A percentile compares a stretch with the other conserved stretches of the same genome.
Evolutionary conservation across 2,888 invertebrate genomes (phyloP).

Genomic region (Tholera decimalis): DNA sequence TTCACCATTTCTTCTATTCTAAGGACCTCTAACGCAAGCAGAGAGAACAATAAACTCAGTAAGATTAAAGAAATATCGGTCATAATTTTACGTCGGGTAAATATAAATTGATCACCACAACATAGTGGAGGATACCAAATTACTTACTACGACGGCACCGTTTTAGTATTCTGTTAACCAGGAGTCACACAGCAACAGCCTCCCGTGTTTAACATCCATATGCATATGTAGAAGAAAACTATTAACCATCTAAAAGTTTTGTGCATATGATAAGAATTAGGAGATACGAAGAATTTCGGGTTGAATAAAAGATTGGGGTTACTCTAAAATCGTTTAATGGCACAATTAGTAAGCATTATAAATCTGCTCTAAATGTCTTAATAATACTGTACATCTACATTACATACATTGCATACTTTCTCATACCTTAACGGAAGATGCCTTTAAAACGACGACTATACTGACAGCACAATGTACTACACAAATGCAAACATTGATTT

Average conservation of each 20-base stretch:
- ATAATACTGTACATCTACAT: conserved; percentile 7
- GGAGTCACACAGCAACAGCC: neutral
- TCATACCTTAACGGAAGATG: conserved; percentile 5
- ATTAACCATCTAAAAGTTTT: neutral
- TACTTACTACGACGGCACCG: neutral
- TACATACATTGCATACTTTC: conserved; percentile 5
- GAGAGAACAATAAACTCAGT: neutral
- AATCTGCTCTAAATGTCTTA: conserved; percentile 22
- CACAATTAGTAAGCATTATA: conserved; percentile 16
- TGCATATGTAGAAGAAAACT: too few species aligned
- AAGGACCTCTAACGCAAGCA: too few species aligned
- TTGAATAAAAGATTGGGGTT: conserved; percentile 5
- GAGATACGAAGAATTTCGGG: neutral
- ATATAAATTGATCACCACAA: neutral
- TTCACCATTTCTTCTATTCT: neutral
- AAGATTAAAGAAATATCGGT: neutral
- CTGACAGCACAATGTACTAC: neutral
- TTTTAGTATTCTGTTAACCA: neutral
- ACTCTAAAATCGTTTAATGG: conserved; percentile 35
- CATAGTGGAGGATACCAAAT: neutral
- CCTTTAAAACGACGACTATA: neutral
- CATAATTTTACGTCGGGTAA: neutral
- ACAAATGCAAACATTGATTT: neutral
- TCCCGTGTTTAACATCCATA: too few species aligned
- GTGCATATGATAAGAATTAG: neutral